Percentiles rank a stretch among this genome's conserved stretches.
phyloP scores from a whole-genome alignment of 2,888 invertebrate genomes.

The Andrena hattorfiana region DNA sequence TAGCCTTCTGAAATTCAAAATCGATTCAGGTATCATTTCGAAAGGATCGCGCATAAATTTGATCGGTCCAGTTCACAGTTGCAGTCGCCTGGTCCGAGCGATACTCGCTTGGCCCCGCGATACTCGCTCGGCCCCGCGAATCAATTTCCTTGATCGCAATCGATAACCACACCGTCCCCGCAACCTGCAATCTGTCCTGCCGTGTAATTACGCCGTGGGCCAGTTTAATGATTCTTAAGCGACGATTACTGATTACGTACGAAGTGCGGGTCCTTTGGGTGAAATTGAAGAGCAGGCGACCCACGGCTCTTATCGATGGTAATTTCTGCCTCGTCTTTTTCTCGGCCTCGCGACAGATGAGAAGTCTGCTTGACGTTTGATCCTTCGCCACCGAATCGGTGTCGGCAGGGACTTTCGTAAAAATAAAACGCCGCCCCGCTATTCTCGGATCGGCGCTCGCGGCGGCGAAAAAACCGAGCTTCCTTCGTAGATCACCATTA shows the following conservation, averaged over 20 bases:
- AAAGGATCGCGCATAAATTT: constrained; percentile 21
- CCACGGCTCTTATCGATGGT: constrained; percentile 31
- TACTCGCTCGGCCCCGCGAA: constrained; percentile 42
- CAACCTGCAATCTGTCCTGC: constrained; percentile 59
- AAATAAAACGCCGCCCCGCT: constrained; percentile 30
- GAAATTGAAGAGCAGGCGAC: constrained; percentile 35
- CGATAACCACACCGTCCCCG: constrained; percentile 43
- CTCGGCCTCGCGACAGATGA: neutral
- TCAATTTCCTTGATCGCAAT: constrained; percentile 53
- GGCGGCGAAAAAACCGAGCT: neutral
- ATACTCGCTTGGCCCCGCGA: constrained; percentile 39
- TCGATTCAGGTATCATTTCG: constrained; percentile 4
- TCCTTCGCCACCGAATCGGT: neutral
- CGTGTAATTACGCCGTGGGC: constrained; percentile 51
- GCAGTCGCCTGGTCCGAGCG: constrained; percentile 18
- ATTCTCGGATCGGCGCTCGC: constrained; percentile 29
- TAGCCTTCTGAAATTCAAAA: no score
- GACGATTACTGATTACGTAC: constrained; percentile 57
- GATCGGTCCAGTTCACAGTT: constrained; percentile 13
- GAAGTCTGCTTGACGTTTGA: neutral
- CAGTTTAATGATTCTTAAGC: constrained; percentile 59
- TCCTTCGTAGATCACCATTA: constrained; percentile 49
- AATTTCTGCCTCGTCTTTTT: constrained; percentile 17
- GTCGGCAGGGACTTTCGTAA: neutral
- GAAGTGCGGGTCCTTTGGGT: constrained; percentile 39